These are phyloP conservation scores for Cotesia vestalis DNA, from an alignment of 1,140 invertebrate genomes.

Conservation along the genomic window DNA sequence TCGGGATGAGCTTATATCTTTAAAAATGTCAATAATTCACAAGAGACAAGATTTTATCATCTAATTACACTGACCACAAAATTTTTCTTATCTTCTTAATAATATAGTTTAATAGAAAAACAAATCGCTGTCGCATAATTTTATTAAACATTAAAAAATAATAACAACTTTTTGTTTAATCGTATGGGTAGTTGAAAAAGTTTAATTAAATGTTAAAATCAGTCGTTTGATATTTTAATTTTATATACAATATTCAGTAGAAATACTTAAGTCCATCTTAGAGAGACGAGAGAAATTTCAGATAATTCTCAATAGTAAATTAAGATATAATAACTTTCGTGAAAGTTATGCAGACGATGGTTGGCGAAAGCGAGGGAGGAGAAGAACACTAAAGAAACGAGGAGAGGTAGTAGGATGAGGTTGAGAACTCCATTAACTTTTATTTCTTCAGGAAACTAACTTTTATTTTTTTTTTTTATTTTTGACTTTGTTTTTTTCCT, in stretches of 20 bases:
- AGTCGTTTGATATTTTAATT: too few species aligned
- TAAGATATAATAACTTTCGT: slow-evolving; percentile 60
- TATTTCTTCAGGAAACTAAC: slow-evolving; percentile 61
- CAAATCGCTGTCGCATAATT: too few species aligned
- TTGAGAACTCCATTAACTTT: slow-evolving; percentile 62
- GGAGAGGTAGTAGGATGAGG: slow-evolving; percentile 49
- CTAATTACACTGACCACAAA: too few species aligned
- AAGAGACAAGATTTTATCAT: too few species aligned
- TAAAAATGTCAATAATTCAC: too few species aligned
- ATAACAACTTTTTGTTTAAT: too few species aligned
- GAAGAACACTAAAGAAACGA: slow-evolving; percentile 37
- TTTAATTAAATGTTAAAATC: too few species aligned
- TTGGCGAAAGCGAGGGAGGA: slow-evolving; percentile 25
- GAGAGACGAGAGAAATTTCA: slow-evolving; percentile 43
- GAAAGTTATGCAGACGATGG: slow-evolving; percentile 47
- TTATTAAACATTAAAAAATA: too few species aligned
- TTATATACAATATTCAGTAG: slow-evolving; percentile 11
- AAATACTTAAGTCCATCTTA: not conserved
- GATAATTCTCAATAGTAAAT: slow-evolving; percentile 57
- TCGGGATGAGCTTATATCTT: too few species aligned
- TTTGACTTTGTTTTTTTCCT: slow-evolving; percentile 10
- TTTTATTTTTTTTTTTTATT: slow-evolving; percentile 28
- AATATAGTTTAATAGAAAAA: too few species aligned
- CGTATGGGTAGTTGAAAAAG: too few species aligned
- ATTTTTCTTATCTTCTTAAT: too few species aligned